Evolutionary conservation across 1,140 invertebrate species (phyloP), one percentile per base, ranked within the genome.

Genomic region (Drosophila pallidifrons): DNA sequence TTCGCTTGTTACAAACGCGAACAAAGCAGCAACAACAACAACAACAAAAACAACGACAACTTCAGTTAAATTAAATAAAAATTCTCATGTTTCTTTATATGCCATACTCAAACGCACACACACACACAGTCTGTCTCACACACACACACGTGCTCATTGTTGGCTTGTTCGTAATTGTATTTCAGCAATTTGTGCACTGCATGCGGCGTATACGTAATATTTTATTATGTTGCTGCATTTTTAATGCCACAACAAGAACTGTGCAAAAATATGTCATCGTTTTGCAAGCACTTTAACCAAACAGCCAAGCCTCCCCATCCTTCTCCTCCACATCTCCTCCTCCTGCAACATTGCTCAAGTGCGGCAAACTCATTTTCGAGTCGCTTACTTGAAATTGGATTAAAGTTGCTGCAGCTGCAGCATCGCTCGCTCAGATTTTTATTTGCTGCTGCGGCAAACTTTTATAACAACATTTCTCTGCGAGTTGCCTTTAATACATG

Each of bases 51-150:
- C 20, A 52, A 45, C 20, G 45, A 51, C 58, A 55, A 47, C 52
- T 63, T 47, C 82, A 87, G 68, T 54, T 73, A 87, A 88, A 88
- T 88, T 88, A 88, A 87, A 87, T 80, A 88, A 87, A 87, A 87
- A 80, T 88, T 47, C 54, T 52, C 61, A 73, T 70, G 52, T 79
- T 86, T 74, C 74, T 72, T 60, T 81, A 67, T 85, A 35, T 61
- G 45, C 47, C 59, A 70, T 77, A 15, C 76, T 59, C 63, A 43
- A 38, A 59, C 25, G 55, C 38, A 55, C 15, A 20, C 47, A 32
- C 25, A 52, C 38, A 8, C 15, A 35, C 11, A 28, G 16, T 55
- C n/a, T 28, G n/a, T n/a, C n/a, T n/a, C 15, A 28, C 16, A 57
- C 8, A 30, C 38, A 72, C 52, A 54, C 41, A 43, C 35, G 35